Evolutionary conservation across 2,797 vertebrate genomes (phyloP), one percentile per base, ranked within the genome.

Genomic region (Hafferia zeledoni): DNA sequence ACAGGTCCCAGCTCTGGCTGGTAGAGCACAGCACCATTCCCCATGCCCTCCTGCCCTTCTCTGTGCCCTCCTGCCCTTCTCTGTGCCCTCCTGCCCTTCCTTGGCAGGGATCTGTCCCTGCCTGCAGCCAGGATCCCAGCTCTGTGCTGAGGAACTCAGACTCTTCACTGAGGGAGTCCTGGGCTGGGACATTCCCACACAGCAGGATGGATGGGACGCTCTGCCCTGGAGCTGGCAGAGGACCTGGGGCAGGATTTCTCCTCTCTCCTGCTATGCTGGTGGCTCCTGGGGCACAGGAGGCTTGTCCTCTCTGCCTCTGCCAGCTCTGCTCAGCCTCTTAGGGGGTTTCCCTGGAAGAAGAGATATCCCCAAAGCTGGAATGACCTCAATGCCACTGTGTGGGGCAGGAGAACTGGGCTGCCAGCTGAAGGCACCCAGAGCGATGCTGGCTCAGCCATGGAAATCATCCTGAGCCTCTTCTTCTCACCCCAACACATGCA

Each of bases 81-180:
- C 6, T n/a, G 2, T 78, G 52, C 31, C n/a, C 41, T 78, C n/a
- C 61, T 53, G 39, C 59, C 63, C 33, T 71, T 52, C 41, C 31
- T 55, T 3, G 9, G 20, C 56, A 33, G 46, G 60, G 61, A 28
- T 56, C 30, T 87, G 68, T 27, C 43, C n/a, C 43, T 9, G 44
- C 31, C 43, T 50, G 13, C 50, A 70, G 56, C 52, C 0, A 3
- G 30, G 19, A 44, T 60, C 35, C 52, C 46, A 35, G 23, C 27
- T 15, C 28, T 1, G 4, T 59, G 50, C 10, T 11, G 9, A 5
- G 59, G 23, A 31, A 2, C 61, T 88, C 5, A 0, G 31, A 44
- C 1, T 15, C 23, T 17, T 64, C 1, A 0, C 33, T 6, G 0
- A 24, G 19, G 35, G 37, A 18, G 4, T 44, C 47, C 50, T 39